Evolutionary conservation across 2,888 invertebrate genomes (phyloP).

Genomic region (Orchesellides sinensis): DNA sequence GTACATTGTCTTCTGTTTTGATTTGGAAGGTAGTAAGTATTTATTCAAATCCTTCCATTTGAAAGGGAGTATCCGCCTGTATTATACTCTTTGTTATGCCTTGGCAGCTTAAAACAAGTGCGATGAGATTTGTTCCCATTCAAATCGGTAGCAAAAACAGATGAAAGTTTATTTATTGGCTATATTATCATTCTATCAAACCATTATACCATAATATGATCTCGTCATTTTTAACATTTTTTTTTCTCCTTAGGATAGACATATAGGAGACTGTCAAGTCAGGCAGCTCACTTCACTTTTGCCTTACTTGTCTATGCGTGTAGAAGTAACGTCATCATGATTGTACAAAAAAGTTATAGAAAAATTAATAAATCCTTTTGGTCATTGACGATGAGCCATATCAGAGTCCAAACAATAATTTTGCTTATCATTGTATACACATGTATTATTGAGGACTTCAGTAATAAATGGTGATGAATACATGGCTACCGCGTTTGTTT

Average conservation of each 20-base stretch:
- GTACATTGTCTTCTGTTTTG: constrained; percentile 8
- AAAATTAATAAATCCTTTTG: constrained; percentile 30
- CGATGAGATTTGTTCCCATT: too few relatives aligned
- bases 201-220: neutral
- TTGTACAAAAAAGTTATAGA: constrained; percentile 30
- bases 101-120: too few relatives aligned
- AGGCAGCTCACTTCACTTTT: constrained; percentile 6
- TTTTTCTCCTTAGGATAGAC: too few relatives aligned
- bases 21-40: constrained; percentile 7
- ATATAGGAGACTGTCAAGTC: constrained; percentile 1
- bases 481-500: constrained; percentile 18
- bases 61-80: constrained; percentile 27
- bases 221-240: neutral
- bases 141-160: constrained; percentile 17
- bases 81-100: neutral
- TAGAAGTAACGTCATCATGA: constrained; percentile 38
- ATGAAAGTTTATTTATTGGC: constrained; percentile 12
- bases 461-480: neutral
- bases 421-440: constrained; percentile 9
- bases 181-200: neutral
- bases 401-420: constrained; percentile 15
- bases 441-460: constrained; percentile 3
- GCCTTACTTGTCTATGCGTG: neutral
- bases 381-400: constrained; percentile 18
- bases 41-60: constrained; percentile 24